Base-by-base conservation (phyloP, 2,888 invertebrate genomes). In the Drosophila koepferae region DNA sequence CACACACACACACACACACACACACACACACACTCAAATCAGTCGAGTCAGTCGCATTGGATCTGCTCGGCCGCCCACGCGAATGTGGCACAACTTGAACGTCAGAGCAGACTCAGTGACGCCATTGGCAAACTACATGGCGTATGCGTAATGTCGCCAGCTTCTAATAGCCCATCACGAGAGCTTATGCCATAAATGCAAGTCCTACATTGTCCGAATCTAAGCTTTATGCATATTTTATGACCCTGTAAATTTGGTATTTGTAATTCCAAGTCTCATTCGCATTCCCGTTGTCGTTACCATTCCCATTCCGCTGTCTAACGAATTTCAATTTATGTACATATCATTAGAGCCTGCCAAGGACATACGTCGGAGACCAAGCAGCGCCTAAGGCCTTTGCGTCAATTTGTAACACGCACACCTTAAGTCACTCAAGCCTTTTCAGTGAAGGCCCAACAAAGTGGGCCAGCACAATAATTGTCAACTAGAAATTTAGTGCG, bases 311-410 rank as follows among this genome's bases (percentile, higher is more conserved):
- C 0, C 49, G 54, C 69, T 59, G 63, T 56, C 62, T 68, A 72
- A 63, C 74, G 56, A 63, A 63, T 74, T 77, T 63, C 49, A 85
- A 82, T 82, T 72, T 82, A 87, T 82, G 85, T 60, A 67, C 82
- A 85, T 81, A 68, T 62, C 61, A 77, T 74, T 63, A 68, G 55
- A 48, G 40, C 28, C 62, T 44, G 41, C 44, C 72, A 85, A 72
- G 70, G 72, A 64, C 82, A 65, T 54, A 41, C 63, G 40, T 6
- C 28, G n/a, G 16, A 23, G 58, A 16, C 54, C 40, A 60, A 40
- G 12, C 54, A 28, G 58, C 31, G 28, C 48, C 48, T 54, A 44
- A 59, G 55, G 55, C 49, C 23, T 49, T 23, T 60, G 12, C 53
- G 63, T 36, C 78, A 74, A 74, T 73, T 76, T 78, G 61, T 18